These are phyloP conservation scores for Megamerina dolium DNA, from an alignment of 2,888 invertebrate genomes.

Conservation along the genomic window DNA sequence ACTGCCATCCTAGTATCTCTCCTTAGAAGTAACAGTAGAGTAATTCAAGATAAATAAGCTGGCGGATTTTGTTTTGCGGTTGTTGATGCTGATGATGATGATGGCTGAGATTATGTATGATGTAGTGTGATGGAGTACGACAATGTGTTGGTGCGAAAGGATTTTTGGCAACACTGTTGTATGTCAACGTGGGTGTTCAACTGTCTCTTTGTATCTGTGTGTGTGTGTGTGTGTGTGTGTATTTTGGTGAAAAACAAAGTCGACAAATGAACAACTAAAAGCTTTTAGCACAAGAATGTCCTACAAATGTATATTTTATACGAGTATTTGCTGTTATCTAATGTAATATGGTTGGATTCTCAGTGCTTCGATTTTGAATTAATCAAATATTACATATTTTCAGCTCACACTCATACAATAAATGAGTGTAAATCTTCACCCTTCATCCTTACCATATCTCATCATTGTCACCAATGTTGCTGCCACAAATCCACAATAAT, in stretches of 20 bases:
- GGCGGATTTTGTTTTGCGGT: conserved; percentile 27
- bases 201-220: too few species aligned
- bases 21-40: neutral
- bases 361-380: too few species aligned
- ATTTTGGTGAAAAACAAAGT: too few species aligned
- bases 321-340: too few species aligned
- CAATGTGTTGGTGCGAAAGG: conserved; percentile 25
- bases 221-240: too few species aligned
- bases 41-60: conserved; percentile 22
- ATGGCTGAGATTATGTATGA: conserved; percentile 26
- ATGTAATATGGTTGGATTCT: too few species aligned
- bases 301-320: too few species aligned
- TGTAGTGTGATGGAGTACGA: too few species aligned
- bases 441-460: too few species aligned
- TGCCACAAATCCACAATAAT: neutral
- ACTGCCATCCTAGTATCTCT: neutral
- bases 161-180: conserved; percentile 16
- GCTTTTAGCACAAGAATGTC: conserved; percentile 5
- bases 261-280: conserved; percentile 5
- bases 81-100: conserved; percentile 28
- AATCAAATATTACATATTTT: too few species aligned
- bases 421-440: too few species aligned
- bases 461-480: neutral
- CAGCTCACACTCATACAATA: too few species aligned
- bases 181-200: neutral